These are phyloP conservation scores for Netelia virgata DNA, from an alignment of 2,888 invertebrate genomes.

Conservation along the genomic window DNA sequence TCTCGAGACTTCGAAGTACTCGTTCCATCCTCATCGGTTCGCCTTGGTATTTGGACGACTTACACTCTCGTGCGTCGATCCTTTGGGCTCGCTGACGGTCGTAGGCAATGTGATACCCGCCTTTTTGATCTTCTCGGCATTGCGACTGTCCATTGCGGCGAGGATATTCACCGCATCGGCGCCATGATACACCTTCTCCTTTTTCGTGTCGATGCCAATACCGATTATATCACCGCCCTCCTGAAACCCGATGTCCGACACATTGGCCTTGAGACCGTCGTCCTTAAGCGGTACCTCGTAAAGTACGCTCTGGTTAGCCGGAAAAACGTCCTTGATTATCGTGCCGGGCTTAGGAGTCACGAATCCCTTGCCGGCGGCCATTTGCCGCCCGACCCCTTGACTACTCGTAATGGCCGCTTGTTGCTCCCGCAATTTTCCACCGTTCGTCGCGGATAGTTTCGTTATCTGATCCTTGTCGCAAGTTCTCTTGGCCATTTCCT, in stretches of 20 bases:
- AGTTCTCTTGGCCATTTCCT: conserved; percentile 62
- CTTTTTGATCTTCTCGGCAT: conserved; percentile 28
- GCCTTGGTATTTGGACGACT: neutral
- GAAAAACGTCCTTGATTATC: conserved; percentile 75
- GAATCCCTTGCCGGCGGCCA: conserved; percentile 53
- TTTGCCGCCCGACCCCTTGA: conserved; percentile 43
- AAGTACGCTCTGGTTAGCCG: conserved; percentile 70
- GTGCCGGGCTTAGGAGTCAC: conserved; percentile 76
- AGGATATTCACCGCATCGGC: conserved; percentile 70
- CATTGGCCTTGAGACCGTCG: conserved; percentile 72
- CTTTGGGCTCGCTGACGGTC: neutral
- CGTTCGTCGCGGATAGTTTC: neutral
- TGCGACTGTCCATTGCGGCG: conserved; percentile 45
- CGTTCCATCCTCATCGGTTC: neutral
- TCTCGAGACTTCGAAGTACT: too few species aligned
- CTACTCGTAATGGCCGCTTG: neutral
- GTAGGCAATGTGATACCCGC: conserved; percentile 6
- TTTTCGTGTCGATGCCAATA: conserved; percentile 73
- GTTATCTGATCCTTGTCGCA: conserved; percentile 47
- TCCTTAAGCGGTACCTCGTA: conserved; percentile 75
- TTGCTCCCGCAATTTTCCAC: neutral
- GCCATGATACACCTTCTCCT: conserved; percentile 74
- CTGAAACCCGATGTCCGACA: conserved; percentile 78
- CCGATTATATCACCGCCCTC: conserved; percentile 76
- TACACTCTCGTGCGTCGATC: neutral